Base-by-base conservation (phyloP, 2,113 vertebrate species). In the Eurypyga helias region DNA sequence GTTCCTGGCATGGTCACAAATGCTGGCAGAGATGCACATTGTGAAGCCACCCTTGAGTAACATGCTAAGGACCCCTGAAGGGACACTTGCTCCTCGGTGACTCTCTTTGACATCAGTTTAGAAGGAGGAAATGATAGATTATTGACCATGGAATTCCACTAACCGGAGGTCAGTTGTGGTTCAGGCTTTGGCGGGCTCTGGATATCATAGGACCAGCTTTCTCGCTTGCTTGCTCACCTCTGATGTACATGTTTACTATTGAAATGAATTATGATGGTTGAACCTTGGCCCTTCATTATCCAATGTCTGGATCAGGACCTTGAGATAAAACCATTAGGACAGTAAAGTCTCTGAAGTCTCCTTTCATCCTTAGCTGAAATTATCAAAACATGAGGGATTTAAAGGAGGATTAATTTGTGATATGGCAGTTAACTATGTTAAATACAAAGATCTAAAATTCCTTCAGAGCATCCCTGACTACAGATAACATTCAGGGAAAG, bases 1-100 rank as follows among this genome's bases (percentile, higher is more conserved):
- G 1, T 49, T 84, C 65, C 84, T 26, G 24, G 87, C 25, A 64
- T 4, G 52, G 46, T 75, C 89, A 80, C 33, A 14, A 66, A 33
- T 46, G 71, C 61, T 73, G 87, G 79, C 84, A 67, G 87, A 80
- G 77, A 54, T 91, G 87, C 58, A 83, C 83, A 96, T 94, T 89
- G 96, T 78, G 88, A 92, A 96, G 54, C 90, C 94, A 89, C 91
- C 92, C 93, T 77, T 93, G 76, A 93, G 49, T 80, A 76, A 93
- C 36, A 0, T 17, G 34, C 51, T 17, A 70, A 62, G 90, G 67
- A 83, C 91, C 90, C 86, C 92, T 31, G 71, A 57, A 85, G 87
- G 69, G 79, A 43, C 93, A 77, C 75, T 97, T 90, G 89, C 83
- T 95, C 85, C 80, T 80, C 21, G 67, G 72, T 87, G 87, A 71